These are phyloP conservation scores for Malurus cyaneus DNA, from an alignment of 2,113 vertebrate species.

Conservation along the genomic window DNA sequence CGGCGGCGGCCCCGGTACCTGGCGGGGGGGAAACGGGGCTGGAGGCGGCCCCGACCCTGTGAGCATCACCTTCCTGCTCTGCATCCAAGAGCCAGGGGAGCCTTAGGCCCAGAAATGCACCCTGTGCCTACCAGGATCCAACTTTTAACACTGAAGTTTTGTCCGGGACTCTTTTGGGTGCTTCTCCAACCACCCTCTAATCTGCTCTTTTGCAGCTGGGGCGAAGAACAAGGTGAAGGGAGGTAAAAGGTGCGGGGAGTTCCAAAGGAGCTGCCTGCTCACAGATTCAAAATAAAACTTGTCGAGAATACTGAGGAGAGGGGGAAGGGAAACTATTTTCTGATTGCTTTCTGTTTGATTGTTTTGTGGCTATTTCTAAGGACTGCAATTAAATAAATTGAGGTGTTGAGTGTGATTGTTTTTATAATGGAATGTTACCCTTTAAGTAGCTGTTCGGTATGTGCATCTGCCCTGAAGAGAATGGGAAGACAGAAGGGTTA, in stretches of 20 bases:
- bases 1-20: neutral
- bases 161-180: neutral
- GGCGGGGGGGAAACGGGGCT: neutral
- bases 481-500: neutral
- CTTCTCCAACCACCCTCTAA: neutral
- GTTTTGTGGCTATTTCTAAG: neutral
- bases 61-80: neutral
- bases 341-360: neutral
- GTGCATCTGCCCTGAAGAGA: neutral
- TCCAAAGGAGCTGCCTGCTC: neutral
- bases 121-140: neutral
- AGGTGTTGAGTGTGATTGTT: neutral
- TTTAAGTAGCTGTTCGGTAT: neutral
- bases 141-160: neutral
- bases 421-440: neutral
- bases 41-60: neutral
- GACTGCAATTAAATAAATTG: conserved; percentile 21
- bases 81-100: neutral
- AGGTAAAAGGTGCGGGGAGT: neutral
- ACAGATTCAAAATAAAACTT: neutral
- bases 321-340: neutral
- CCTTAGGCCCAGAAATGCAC: neutral
- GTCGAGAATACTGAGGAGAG: neutral
- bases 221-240: neutral
- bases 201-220: neutral